Conservation (phyloP, 2,888 invertebrate species). For the Drosophila macrospina region DNA sequence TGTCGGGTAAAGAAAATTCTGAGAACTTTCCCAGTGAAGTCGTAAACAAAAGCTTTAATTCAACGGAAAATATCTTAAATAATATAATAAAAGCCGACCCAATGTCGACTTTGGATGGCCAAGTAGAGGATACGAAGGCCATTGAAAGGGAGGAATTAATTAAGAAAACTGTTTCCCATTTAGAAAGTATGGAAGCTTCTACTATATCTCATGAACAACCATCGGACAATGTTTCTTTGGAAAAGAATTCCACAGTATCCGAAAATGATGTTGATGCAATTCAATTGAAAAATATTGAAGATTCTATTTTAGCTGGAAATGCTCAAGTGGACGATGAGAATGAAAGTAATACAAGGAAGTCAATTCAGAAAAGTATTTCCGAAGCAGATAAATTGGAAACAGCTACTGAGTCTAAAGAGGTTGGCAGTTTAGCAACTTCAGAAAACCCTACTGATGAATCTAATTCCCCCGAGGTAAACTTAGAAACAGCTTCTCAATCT, state of each 20-base stretch:
- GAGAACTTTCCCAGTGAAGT: not conserved
- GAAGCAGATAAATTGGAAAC: not conserved
- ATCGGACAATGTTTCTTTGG: not conserved
- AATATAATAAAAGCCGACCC: not conserved
- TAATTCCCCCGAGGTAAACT: not conserved
- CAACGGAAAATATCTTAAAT: constrained; percentile 13
- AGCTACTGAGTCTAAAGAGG: not conserved
- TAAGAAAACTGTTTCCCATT: not conserved
- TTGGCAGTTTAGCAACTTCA: too few species aligned
- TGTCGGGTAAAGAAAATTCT: not conserved
- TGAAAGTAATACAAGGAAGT: not conserved
- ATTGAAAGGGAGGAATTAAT: not conserved
- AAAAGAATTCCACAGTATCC: too few species aligned
- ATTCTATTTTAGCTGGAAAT: not conserved
- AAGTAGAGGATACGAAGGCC: not conserved
- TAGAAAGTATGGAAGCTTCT: not conserved
- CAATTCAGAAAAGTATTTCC: not conserved
- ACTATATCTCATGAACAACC: not conserved
- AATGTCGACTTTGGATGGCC: not conserved
- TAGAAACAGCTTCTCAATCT: not conserved
- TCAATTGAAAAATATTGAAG: not conserved
- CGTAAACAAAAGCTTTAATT: not conserved
- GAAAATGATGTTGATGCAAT: not conserved
- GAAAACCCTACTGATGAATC: not conserved
- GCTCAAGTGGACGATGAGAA: not conserved